Conservation (phyloP, 2,797 vertebrate species). For the Clarias platycephalus region DNA sequence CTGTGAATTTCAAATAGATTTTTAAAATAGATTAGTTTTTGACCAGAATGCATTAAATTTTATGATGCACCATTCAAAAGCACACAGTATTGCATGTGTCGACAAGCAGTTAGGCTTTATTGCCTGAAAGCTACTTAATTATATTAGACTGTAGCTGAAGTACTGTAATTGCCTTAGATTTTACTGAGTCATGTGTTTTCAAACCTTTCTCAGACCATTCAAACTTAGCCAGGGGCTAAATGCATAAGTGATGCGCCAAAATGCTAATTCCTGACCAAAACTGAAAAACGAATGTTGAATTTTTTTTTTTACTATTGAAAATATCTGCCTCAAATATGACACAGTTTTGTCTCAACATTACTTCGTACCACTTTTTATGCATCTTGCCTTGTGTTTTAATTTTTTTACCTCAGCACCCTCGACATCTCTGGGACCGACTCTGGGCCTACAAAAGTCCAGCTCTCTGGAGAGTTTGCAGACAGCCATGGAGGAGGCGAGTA, state of each 20-base stretch:
- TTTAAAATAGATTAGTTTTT: neutral
- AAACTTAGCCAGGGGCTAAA: slow-evolving; percentile 1
- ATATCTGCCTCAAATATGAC: neutral
- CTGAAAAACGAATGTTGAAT: neutral
- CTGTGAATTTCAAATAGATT: neutral
- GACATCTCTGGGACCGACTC: slow-evolving; percentile 81
- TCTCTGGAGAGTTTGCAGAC: slow-evolving; percentile 97
- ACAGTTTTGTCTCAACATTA: neutral
- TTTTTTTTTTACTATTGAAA: neutral
- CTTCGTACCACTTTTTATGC: neutral
- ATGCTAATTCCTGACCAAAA: slow-evolving; percentile 2
- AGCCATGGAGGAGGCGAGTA: slow-evolving; percentile 84
- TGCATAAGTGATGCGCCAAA: slow-evolving; percentile 10
- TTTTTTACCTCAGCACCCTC: slow-evolving; percentile 51
- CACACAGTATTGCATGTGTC: neutral
- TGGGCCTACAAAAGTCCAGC: slow-evolving; percentile 93
- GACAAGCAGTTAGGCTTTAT: neutral
- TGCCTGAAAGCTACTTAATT: slow-evolving; percentile 49
- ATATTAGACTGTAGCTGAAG: slow-evolving; percentile 34
- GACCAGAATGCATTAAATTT: neutral
- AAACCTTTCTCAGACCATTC: neutral
- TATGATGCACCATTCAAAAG: slow-evolving; percentile 4
- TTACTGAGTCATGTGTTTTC: slow-evolving; percentile 8
- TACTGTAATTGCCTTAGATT: slow-evolving; percentile 17
- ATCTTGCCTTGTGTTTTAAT: neutral